These are phyloP conservation scores for Endomychus coccineus DNA, from an alignment of 2,888 invertebrate species.

Conservation along the genomic window DNA sequence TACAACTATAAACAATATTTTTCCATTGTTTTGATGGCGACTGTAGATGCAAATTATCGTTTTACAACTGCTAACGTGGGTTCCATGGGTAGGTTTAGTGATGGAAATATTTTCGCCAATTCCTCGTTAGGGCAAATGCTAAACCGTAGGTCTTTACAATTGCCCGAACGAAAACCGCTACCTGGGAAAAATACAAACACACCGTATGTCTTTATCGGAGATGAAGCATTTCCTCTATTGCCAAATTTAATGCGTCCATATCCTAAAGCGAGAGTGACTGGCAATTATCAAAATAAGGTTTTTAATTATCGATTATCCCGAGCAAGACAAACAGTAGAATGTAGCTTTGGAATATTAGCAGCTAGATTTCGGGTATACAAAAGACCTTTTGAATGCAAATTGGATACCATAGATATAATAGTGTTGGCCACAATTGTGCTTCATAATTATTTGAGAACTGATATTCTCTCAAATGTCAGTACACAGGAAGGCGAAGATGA, in stretches of 20 bases:
- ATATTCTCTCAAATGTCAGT: too few relatives aligned
- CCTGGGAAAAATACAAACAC: slow-evolving; percentile 12
- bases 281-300: too few relatives aligned
- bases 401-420: slow-evolving; percentile 17
- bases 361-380: slow-evolving; percentile 18
- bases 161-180: slow-evolving; percentile 5
- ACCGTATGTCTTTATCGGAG: slow-evolving; percentile 20
- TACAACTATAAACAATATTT: slow-evolving; percentile 30
- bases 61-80: slow-evolving; percentile 28
- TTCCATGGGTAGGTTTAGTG: slow-evolving; percentile 27
- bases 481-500: too few relatives aligned
- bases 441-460: slow-evolving; percentile 11
- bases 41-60: slow-evolving; percentile 27
- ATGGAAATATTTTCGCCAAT: slow-evolving; percentile 27
- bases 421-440: slow-evolving; percentile 15
- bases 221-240: slow-evolving; percentile 23
- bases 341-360: slow-evolving; percentile 20
- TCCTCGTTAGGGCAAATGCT: slow-evolving; percentile 15
- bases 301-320: slow-evolving; percentile 18
- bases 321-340: slow-evolving; percentile 14
- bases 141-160: neutral
- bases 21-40: slow-evolving; percentile 28
- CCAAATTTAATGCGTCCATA: slow-evolving; percentile 23
- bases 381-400: slow-evolving; percentile 20
- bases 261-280: slow-evolving; percentile 18